Conservation (phyloP, 2,113 vertebrate species). For the Trachemys scripta region DNA sequence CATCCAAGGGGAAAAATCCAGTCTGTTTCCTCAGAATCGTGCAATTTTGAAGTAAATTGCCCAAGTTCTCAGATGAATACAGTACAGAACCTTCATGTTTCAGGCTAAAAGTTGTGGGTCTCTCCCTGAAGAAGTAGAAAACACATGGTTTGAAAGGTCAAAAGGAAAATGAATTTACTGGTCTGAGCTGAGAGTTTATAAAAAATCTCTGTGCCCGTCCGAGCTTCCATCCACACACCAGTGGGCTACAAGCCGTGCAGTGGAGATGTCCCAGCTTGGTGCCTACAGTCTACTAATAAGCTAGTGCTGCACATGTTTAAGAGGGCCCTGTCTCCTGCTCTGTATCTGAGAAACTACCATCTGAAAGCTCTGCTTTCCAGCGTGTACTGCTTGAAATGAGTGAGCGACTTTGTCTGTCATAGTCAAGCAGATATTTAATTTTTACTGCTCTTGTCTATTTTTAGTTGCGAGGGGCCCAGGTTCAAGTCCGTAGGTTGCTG, state of each 20-base stretch:
- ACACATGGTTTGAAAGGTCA: not conserved
- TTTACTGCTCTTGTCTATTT: conserved; percentile 16
- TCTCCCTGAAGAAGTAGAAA: not conserved
- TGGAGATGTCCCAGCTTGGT: not conserved
- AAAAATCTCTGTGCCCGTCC: not conserved
- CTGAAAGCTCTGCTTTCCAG: not conserved
- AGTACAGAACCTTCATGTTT: fast-evolving
- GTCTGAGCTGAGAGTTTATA: not conserved
- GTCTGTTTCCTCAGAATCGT: not conserved
- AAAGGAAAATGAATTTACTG: not conserved
- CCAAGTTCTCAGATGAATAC: not conserved
- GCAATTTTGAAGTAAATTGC: not conserved
- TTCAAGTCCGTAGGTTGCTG: not conserved
- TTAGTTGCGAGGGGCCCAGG: not conserved
- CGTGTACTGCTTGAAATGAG: not conserved
- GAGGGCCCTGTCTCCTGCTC: not conserved
- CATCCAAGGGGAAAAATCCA: fast-evolving
- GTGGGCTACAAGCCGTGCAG: fast-evolving
- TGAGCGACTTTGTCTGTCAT: conserved; percentile 40
- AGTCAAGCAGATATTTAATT: conserved; percentile 46
- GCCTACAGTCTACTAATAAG: fast-evolving
- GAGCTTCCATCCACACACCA: not conserved
- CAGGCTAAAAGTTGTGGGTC: not conserved
- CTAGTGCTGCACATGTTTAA: not conserved
- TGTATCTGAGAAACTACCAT: conserved; percentile 12